Evolutionary conservation across 2,797 vertebrate genomes (phyloP).

Genomic region (Phataginus tricuspis): DNA sequence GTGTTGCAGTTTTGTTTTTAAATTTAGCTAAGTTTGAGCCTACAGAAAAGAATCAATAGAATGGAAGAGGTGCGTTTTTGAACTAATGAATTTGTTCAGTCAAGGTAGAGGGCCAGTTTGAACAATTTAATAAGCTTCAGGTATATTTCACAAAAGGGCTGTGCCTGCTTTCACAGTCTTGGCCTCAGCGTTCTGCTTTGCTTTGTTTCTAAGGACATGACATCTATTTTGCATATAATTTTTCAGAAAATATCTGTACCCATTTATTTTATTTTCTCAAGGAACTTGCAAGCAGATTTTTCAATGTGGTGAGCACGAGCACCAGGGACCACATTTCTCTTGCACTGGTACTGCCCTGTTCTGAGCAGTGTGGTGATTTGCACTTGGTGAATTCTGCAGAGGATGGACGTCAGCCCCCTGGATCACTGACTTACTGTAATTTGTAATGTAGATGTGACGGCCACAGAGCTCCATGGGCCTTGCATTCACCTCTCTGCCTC

Average conservation of each 20-base stretch:
- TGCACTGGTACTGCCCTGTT: rapidly evolving
- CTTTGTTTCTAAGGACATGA: neutral
- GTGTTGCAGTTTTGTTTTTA: neutral
- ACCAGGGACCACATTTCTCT: neutral
- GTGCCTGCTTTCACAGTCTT: neutral
- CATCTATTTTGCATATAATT: neutral
- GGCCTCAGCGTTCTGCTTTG: neutral
- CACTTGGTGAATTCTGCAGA: neutral
- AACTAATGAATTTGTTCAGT: neutral
- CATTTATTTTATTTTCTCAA: conserved; percentile 18
- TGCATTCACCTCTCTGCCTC: neutral
- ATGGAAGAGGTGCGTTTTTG: neutral
- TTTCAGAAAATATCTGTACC: neutral
- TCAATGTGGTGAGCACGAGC: neutral
- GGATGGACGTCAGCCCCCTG: neutral
- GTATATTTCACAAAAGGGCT: neutral
- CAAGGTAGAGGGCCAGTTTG: neutral
- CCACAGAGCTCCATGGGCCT: neutral
- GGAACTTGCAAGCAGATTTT: neutral
- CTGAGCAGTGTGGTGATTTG: no score
- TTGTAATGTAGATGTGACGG: rapidly evolving
- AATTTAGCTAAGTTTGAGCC: neutral
- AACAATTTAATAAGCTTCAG: neutral
- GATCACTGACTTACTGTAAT: neutral
- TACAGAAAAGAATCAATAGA: neutral